A percentile compares a stretch with the other conserved stretches of the same genome.
phyloP scores from a whole-genome alignment of 2,797 vertebrate genomes.

The Semotilus atromaculatus region DNA sequence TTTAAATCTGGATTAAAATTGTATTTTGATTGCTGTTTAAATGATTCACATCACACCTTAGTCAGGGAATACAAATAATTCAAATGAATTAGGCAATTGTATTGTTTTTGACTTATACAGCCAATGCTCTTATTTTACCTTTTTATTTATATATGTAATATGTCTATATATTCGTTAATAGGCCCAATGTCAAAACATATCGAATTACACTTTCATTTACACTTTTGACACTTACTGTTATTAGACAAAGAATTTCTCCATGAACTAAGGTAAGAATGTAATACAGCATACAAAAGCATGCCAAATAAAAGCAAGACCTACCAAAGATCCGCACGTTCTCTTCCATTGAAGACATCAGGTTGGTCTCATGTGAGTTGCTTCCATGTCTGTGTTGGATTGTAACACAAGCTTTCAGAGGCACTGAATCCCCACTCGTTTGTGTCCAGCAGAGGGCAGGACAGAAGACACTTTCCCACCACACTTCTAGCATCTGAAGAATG shows the following conservation, averaged over 20 bases:
- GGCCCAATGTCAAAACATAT: background rate
- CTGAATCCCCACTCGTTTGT: background rate
- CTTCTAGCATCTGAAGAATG: background rate
- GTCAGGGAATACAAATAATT: background rate
- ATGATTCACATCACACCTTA: background rate
- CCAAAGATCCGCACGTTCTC: background rate
- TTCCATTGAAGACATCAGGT: background rate
- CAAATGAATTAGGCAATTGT: background rate
- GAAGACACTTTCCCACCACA: background rate
- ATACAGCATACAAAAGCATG: background rate
- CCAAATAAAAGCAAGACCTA: background rate
- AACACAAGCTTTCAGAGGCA: background rate
- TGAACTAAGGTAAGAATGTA: background rate
- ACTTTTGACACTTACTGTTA: background rate
- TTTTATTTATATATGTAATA: background rate
- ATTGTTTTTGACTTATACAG: background rate
- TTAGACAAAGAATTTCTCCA: background rate
- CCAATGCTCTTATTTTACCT: background rate
- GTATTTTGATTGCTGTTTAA: background rate
- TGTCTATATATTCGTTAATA: background rate
- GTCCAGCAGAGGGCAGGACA: slow-evolving; percentile 24
- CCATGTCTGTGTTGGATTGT: background rate
- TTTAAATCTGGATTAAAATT: background rate
- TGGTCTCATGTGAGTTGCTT: background rate
- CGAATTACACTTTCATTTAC: background rate